phyloP scores from a whole-genome alignment of 2,797 vertebrate species.

The Darevskia mixta region DNA sequence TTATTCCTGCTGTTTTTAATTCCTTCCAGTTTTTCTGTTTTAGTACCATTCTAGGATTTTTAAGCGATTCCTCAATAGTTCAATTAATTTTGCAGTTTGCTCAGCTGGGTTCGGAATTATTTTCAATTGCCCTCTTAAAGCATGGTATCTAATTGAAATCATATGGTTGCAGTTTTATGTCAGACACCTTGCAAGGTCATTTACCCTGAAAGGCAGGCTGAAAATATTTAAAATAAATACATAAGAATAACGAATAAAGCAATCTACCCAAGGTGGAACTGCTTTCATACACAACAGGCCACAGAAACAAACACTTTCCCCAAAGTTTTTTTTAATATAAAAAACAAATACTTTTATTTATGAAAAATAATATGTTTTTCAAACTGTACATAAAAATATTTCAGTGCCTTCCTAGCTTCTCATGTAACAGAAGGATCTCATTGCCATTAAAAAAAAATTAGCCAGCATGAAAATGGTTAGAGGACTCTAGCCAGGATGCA shows the following conservation, averaged over 20 bases:
- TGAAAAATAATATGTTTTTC: conserved; percentile 51
- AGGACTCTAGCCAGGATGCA: background rate
- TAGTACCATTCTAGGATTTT: no score
- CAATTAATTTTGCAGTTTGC: no score
- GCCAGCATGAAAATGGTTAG: background rate
- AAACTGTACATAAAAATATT: conserved; percentile 51
- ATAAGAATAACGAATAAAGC: background rate
- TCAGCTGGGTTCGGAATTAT: no score
- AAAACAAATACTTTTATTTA: conserved; percentile 53
- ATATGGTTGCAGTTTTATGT: no score
- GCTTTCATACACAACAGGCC: background rate
- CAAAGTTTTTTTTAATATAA: conserved; percentile 12
- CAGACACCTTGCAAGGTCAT: no score
- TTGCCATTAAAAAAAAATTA: conserved; percentile 4
- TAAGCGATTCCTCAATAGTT: no score
- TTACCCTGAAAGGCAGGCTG: background rate
- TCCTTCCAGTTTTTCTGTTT: no score
- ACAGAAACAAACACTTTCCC: background rate
- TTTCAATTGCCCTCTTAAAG: no score
- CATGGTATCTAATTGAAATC: no score
- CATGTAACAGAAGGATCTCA: conserved; percentile 1
- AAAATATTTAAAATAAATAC: background rate
- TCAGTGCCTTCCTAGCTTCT: conserved; percentile 37
- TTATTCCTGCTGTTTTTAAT: no score
- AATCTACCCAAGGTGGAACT: no score